Base-by-base conservation (phyloP, 1,140 invertebrate genomes). In the Arion vulgaris region DNA sequence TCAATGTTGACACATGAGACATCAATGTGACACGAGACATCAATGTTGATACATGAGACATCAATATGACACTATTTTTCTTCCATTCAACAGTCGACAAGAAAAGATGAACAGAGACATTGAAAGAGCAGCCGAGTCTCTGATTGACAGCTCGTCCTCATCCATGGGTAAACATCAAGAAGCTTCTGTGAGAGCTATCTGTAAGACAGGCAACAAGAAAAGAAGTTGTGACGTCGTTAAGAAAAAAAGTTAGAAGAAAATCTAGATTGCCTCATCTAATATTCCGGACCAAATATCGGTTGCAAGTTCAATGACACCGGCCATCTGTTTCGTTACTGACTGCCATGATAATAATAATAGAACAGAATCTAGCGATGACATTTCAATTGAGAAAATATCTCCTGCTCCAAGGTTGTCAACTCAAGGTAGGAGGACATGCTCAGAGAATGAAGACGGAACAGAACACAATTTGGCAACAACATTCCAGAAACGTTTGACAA, bases 21-120 rank as follows among this genome's bases (percentile, higher is more conserved):
- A 39, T 15, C 13, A 75, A 39, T 36, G 39, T n/a, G 73, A 75
- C 28, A 75, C 28, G 41, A 39, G 39, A 26, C 26, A 39, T 36
- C 26, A 39, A 41, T 28, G 41, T 26, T 36, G 73, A 41, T 26
- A 41, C 32, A 41, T 28, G 41, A 39, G 41, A 39, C 26, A 39
- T 36, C 32, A 39, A 39, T 17, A 39, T 15, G 73, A 41, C 34
- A 76, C 9, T 17, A 15, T 45, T 45, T 5, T 15, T 45, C 15
- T 5, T 45, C 15, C 41, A 15, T 28, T 23, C 19, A 76, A 34
- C 73, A 75, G 73, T 5, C 26, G 73, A 28, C 73, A 75, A 51
- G 73, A 75, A 23, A 32, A 75, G n/a, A 51, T 75, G 73, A 75
- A 75, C 73, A 45, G 45, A 23, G 45, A 51, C 73, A 75, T 75